Percentiles rank a stretch among this genome's conserved stretches.
Evolutionary conservation across 2,113 vertebrate genomes (phyloP).

Genomic region (Meriones unguiculatus): DNA sequence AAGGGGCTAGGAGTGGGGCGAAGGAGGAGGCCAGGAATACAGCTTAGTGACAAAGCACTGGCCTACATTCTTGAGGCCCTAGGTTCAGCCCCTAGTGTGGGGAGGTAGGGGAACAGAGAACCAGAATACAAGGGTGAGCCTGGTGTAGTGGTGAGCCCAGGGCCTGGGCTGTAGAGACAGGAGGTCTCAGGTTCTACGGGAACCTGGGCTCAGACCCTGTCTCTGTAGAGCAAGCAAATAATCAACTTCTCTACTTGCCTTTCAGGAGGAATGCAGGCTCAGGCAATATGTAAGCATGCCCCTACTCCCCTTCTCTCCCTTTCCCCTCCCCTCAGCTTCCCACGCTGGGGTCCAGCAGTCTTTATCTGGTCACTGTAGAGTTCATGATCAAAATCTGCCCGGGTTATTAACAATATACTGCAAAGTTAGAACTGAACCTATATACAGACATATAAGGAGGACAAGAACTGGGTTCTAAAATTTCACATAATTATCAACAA

Average conservation of each 20-base stretch:
- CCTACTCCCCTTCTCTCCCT: too few relatives aligned
- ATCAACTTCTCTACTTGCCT: constrained; percentile 27
- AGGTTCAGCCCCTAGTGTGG: background rate
- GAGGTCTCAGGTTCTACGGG: too few relatives aligned
- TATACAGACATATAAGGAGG: background rate
- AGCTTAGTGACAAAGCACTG: too few relatives aligned
- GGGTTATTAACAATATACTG: background rate
- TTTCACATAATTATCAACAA: background rate
- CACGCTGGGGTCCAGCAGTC: background rate
- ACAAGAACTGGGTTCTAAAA: background rate
- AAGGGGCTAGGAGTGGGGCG: too few relatives aligned
- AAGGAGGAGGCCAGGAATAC: background rate
- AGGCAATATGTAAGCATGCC: background rate
- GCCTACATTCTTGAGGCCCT: too few relatives aligned
- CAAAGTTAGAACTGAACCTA: background rate
- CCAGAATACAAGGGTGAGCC: background rate
- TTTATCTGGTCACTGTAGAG: background rate
- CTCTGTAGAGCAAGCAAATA: background rate
- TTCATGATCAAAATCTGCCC: background rate
- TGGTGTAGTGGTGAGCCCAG: background rate
- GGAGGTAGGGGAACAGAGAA: accelerated
- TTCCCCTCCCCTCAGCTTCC: background rate
- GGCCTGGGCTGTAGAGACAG: too few relatives aligned
- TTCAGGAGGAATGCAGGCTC: background rate
- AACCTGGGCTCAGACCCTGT: background rate